Percentiles rank a stretch among this genome's conserved stretches.
phyloP scores from a whole-genome alignment of 2,113 vertebrate genomes.

The Oreochromis aureus region DNA sequence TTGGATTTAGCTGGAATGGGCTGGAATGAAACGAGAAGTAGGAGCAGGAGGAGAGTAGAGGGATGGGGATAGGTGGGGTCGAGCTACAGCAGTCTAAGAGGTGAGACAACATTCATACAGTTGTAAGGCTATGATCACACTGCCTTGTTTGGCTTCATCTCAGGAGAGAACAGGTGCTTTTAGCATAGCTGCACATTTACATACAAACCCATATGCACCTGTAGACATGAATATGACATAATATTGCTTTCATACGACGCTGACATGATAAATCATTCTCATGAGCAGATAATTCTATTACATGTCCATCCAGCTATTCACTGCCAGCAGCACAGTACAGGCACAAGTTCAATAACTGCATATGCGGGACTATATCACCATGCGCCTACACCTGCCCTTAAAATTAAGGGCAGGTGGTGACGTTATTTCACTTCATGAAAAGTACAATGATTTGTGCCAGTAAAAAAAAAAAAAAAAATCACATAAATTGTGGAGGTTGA shows the following conservation, averaged over 20 bases:
- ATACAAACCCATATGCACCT: background rate
- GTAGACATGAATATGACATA: background rate
- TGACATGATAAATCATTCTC: background rate
- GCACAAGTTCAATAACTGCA: background rate
- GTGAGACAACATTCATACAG: slow-evolving; percentile 54
- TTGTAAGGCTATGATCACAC: slow-evolving; percentile 46
- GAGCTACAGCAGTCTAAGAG: slow-evolving; percentile 35
- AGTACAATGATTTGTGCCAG: background rate
- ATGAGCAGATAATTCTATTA: background rate
- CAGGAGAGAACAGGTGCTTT: slow-evolving; percentile 2
- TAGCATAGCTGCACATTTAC: slow-evolving; percentile 9
- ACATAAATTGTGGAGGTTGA: background rate
- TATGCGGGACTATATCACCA: background rate
- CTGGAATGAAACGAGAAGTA: slow-evolving; percentile 27
- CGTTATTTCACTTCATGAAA: background rate
- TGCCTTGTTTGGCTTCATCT: slow-evolving; percentile 40
- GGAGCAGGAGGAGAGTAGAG: background rate
- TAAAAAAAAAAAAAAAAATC: background rate
- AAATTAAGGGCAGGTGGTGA: background rate
- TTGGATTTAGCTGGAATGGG: slow-evolving; percentile 57
- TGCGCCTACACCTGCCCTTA: background rate
- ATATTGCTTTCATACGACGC: background rate
- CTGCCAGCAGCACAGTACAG: background rate
- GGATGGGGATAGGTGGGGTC: background rate
- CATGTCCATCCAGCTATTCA: background rate